Conservation (phyloP, 2,113 vertebrate species). For the Raphicerus campestris region DNA sequence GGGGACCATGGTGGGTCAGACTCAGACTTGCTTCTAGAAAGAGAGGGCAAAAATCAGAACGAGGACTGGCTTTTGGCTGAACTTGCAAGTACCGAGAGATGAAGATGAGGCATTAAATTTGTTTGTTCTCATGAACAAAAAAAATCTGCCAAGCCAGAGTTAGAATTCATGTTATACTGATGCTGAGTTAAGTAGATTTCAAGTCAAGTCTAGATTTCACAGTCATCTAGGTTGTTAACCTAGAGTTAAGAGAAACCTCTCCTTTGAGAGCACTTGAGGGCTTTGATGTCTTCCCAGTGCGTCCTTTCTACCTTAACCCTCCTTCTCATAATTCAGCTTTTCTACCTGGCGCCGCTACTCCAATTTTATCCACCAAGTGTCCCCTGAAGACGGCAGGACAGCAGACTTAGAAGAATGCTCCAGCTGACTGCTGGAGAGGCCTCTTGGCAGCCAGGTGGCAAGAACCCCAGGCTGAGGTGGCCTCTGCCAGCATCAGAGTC, state of each 20-base stretch:
- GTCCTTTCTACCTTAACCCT: not conserved
- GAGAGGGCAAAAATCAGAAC: not conserved
- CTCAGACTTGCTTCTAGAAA: not conserved
- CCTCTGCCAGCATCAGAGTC: not conserved
- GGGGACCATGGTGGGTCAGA: conserved; percentile 16
- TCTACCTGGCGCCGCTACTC: fast-evolving
- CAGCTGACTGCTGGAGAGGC: not conserved
- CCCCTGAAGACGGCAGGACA: not conserved
- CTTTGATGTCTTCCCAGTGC: not conserved
- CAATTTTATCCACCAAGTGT: not conserved
- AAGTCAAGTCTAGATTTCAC: not conserved
- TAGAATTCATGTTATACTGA: fast-evolving
- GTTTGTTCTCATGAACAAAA: not conserved
- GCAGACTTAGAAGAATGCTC: not conserved
- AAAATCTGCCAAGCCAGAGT: not conserved
- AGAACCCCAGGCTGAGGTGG: not conserved
- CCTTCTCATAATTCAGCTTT: not conserved
- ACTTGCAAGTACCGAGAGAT: not conserved
- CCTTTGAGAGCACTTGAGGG: not conserved
- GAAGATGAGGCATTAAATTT: not conserved
- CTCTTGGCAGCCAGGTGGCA: not conserved
- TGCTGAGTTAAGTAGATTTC: fast-evolving
- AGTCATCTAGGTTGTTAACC: not conserved
- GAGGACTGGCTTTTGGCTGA: not conserved
- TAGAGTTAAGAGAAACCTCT: not conserved